Base-by-base conservation (phyloP, 2,113 vertebrate species). In the Strix aluco region DNA sequence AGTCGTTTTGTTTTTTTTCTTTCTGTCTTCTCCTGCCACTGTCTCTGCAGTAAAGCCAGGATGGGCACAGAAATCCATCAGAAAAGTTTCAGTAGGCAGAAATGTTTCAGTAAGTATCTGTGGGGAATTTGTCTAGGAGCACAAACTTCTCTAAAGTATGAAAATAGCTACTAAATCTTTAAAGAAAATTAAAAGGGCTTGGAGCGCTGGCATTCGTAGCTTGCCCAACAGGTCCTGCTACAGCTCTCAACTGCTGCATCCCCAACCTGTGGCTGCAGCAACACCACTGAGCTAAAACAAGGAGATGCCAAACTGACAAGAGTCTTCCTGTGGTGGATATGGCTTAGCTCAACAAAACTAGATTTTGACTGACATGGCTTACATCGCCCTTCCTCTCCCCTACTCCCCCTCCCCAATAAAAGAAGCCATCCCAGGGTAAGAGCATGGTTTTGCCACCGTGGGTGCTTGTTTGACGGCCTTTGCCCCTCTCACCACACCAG, bases 401-500 rank as follows among this genome's bases (percentile, higher is more conserved):
- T 40, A 0, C 12, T 30, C 10, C 5, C 27, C 1, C 8, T 3
- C 3, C 5, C 40, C 15, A 8, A 1, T 7, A 38, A 36, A 63
- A 70, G 58, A 40, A 27, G 80, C 62, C 27, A 15, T 25, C 29
- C 34, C 27, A 13, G 26, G 1, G 16, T 23, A 36, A 9, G 71
- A 78, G 59, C 13, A 0, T 1, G 23, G 30, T 11, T 49, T 80
- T 49, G 55, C 55, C 36, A 7, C 58, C 0, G 19, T 8, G 19
- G 63, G 17, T 62, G 51, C 54, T n/a, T 29, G 34, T 63, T 49
- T 57, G 70, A 23, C 42, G 38, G 52, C 26, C 20, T 3, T 3
- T 34, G 3, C 14, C 52, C 42, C 36, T 11, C 3, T 23, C 21
- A 8, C 72, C 0, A 5, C 1, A 8, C 44, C 87, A 71, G 79